Conservation (phyloP, 2,888 invertebrate genomes). For the Watsonalla cultraria region DNA sequence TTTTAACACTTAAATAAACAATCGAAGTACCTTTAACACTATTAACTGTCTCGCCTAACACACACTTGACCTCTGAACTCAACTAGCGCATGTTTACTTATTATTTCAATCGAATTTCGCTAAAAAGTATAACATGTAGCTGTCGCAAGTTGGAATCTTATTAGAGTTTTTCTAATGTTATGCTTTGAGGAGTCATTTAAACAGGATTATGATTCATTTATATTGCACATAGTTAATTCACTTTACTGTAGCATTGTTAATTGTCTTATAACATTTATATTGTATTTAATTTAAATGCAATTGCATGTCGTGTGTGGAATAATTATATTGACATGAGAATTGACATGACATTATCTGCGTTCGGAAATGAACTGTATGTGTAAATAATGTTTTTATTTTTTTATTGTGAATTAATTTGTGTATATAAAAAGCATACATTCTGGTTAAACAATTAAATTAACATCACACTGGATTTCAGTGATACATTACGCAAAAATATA, state of each 20-base stretch:
- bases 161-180: slow-evolving; percentile 27
- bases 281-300: no score
- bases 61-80: slow-evolving; percentile 54
- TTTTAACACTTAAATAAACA: slow-evolving; percentile 18
- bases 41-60: slow-evolving; percentile 32
- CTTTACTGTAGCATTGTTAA: slow-evolving; percentile 27
- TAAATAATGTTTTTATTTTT: no score
- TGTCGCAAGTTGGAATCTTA: slow-evolving; percentile 16
- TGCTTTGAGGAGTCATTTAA: slow-evolving; percentile 9
- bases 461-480: no score
- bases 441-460: no score
- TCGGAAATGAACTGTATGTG: no score
- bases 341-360: neutral
- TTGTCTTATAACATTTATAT: slow-evolving; percentile 12
- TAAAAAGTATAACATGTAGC: slow-evolving; percentile 8
- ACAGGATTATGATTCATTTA: slow-evolving; percentile 12
- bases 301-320: no score
- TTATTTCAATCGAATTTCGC: slow-evolving; percentile 25
- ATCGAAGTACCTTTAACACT: slow-evolving; percentile 36
- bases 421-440: no score
- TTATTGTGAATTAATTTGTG: no score
- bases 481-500: no score
- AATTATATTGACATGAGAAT: neutral
- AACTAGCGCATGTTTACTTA: slow-evolving; percentile 41
- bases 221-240: slow-evolving; percentile 26